Base-by-base conservation (phyloP, 1,140 invertebrate genomes). In the Potamilus streckersoni region DNA sequence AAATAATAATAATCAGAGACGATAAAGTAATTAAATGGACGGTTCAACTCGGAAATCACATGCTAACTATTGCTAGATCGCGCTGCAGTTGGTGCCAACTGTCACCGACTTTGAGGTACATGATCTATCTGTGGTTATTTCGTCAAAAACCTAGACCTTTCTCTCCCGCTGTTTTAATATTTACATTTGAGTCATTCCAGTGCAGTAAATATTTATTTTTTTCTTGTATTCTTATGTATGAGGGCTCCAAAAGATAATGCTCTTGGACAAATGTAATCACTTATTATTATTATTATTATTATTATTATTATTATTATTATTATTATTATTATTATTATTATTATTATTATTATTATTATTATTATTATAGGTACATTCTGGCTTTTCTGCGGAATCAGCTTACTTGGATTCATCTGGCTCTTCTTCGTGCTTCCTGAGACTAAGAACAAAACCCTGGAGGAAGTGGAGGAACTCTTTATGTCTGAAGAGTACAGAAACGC, bases 381-480 rank as follows among this genome's bases (percentile, higher is more conserved):
- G 94, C 84, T 96, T 67, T 98, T 96, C 85, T 93, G 93, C 59
- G 86, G 90, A 11, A 92, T 96, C 65, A 94, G 95, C 80, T 74
- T 93, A 1, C 55, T 94, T 16, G 95, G 94, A 17, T 82, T 97
- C 66, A 83, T 96, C 38, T 96, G 97, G 88, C 93, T 95, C 13
- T 93, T 94, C 82, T 85, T 94, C 66, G 94, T 92, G 78, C 95
- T 98, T 60, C 97, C 96, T 20, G 97, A 98, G 90, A 98, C 97
- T 0, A 94, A 95, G 83, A 96, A 96, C 16, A 94, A 94, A 85
- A 95, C 93, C 72, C 91, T 98, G 66, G 96, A 98, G 86, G 96
- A 98, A 84, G 97, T 98, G 56, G 87, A 90, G 79, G 81, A 85
- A 90, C 91, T 92, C 0, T 92, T 92, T 75, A 84, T 81, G 80